These are phyloP conservation scores for Litoditis marina DNA, from an alignment of 2,888 invertebrate species.

Conservation along the genomic window DNA sequence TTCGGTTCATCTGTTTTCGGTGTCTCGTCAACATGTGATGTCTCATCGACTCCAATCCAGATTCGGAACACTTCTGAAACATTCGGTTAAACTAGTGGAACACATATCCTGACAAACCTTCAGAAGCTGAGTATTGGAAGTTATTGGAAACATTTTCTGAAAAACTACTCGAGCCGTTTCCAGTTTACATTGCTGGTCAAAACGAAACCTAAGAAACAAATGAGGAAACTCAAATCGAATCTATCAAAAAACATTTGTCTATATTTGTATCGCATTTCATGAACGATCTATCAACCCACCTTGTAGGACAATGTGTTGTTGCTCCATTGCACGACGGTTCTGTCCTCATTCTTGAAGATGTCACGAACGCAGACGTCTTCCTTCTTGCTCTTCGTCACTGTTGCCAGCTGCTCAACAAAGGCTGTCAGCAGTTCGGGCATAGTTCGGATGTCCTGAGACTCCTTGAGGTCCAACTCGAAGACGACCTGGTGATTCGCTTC, in stretches of 20 bases:
- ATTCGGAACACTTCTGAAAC: slow-evolving; percentile 36
- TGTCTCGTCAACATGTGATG: slow-evolving; percentile 38
- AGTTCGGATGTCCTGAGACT: slow-evolving; percentile 19
- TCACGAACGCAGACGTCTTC: slow-evolving; percentile 29
- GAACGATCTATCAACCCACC: slow-evolving; percentile 5
- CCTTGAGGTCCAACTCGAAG: slow-evolving; percentile 32
- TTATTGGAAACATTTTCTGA: neutral
- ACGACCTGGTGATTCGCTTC: slow-evolving; percentile 31
- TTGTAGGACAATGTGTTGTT: slow-evolving; percentile 33
- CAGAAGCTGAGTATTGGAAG: neutral
- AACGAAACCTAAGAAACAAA: too few relatives aligned
- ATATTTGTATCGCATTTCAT: slow-evolving; percentile 10
- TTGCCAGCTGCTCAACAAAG: slow-evolving; percentile 19
- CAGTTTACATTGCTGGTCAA: too few relatives aligned
- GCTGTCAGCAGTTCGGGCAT: slow-evolving; percentile 25
- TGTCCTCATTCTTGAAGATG: slow-evolving; percentile 22
- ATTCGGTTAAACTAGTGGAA: neutral
- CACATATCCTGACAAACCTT: neutral
- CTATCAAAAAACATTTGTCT: too few relatives aligned
- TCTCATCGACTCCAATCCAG: slow-evolving; percentile 36
- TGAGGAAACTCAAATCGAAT: too few relatives aligned
- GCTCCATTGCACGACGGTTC: slow-evolving; percentile 35
- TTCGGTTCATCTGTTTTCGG: slow-evolving; percentile 36
- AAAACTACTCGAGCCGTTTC: too few relatives aligned
- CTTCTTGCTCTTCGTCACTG: slow-evolving; percentile 2